Evolutionary conservation across 2,797 vertebrate genomes (phyloP), one percentile per base, ranked within the genome.

Genomic region (Gymnoscopelus braueri): DNA sequence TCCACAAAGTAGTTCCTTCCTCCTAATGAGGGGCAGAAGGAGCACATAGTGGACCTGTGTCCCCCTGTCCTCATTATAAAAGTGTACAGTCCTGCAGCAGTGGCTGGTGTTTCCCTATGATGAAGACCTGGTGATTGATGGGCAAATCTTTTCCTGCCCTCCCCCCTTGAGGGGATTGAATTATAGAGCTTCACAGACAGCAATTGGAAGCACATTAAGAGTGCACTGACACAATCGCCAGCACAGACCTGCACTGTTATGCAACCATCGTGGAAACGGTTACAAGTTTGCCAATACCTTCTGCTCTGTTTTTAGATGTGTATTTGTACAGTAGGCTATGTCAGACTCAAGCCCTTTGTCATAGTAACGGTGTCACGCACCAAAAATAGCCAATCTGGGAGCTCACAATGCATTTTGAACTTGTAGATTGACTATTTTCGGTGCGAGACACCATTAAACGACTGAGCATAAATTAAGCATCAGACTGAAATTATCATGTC

Each of bases 51-150:
- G 84, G 84, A 93, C 91, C 86, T 58, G 61, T 83, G 75, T 85
- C 89, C 81, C 80, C 74, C 80, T 66, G 69, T 69, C 81, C 88
- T 93, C 91, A 92, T 94, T 94, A 93, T 83, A 87, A 89, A 90
- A 80, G 80, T 81, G 79, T 61, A 72, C 74, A 83, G 66, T 26
- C 59, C 52, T 63, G 19, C 47, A 5, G 75, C 76, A 77, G 71
- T 60, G 56, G 74, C 78, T 75, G 81, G 80, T 71, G 79, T 79
- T 87, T 81, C 26, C 61, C 83, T 84, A 85, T 87, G 88, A 87
- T 83, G 86, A 90, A 48, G 60, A 68, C 76, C 73, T 15, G 52
- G 54, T 87, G 82, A 85, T 79, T 80, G 81, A 83, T 79, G 75
- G 78, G 66, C 63, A 71, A 84, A 81, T 83, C 14, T 81, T 80